These are phyloP conservation scores for Oriolus oriolus DNA, from an alignment of 2,113 vertebrate genomes.

Conservation along the genomic window DNA sequence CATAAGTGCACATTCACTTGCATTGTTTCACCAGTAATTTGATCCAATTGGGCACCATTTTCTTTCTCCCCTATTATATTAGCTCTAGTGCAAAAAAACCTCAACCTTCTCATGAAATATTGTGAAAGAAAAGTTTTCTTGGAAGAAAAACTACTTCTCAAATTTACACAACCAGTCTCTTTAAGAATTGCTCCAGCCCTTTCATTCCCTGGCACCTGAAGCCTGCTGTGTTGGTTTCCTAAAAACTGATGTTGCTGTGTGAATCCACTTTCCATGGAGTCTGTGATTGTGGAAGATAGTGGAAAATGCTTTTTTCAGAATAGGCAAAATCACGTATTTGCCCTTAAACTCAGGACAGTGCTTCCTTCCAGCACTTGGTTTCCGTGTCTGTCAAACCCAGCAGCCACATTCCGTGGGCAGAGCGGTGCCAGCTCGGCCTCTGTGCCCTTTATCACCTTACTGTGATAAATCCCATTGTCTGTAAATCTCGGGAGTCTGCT, in stretches of 20 bases:
- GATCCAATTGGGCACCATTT: conserved; percentile 60
- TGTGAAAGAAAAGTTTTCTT: conserved; percentile 22
- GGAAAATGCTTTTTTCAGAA: neutral
- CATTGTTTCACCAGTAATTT: conserved; percentile 67
- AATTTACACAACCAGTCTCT: neutral
- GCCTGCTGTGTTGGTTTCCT: neutral
- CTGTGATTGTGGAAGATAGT: neutral
- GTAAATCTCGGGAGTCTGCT: neutral
- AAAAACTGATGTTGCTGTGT: neutral
- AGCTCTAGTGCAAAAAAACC: neutral
- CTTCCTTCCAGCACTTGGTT: neutral
- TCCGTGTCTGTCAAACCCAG: neutral
- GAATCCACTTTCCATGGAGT: neutral
- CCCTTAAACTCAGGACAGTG: neutral
- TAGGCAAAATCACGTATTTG: neutral
- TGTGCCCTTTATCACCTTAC: neutral
- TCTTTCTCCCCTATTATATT: conserved; percentile 15
- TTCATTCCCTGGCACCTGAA: neutral
- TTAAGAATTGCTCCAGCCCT: neutral
- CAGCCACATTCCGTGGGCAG: too few relatives aligned
- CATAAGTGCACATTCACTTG: conserved; percentile 57
- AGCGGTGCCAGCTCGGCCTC: neutral
- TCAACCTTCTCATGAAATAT: neutral
- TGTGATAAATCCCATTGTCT: neutral
- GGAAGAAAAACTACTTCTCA: neutral